Conservation (phyloP, 2,888 invertebrate species). For the Habroteleia sp. region DNA sequence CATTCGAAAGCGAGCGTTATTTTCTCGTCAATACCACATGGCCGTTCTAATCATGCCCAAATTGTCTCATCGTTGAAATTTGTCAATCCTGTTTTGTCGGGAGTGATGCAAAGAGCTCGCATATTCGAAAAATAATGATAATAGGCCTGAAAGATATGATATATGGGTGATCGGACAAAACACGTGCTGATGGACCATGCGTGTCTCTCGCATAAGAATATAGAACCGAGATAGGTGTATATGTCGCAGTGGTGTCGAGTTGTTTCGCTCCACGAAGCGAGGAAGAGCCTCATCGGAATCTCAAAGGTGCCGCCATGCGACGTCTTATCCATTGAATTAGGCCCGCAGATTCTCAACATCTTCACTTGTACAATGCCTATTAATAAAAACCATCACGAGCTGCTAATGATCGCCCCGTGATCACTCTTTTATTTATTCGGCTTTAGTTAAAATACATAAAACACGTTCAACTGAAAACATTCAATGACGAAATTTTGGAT, state of each 20-base stretch:
- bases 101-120: background rate
- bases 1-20: constrained; percentile 24
- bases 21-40: constrained; percentile 12
- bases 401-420: constrained; percentile 74
- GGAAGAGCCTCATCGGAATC: constrained; percentile 68
- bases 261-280: constrained; percentile 69
- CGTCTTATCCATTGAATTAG: constrained; percentile 73
- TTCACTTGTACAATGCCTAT: constrained; percentile 77
- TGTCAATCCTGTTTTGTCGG: constrained; percentile 4
- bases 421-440: constrained; percentile 48
- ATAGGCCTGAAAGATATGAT: constrained; percentile 14
- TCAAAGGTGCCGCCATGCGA: constrained; percentile 76
- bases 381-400: constrained; percentile 76
- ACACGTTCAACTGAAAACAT: too few species aligned
- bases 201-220: constrained; percentile 63
- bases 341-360: constrained; percentile 71
- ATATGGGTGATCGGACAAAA: constrained; percentile 46
- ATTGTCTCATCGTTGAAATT: constrained; percentile 11
- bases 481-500: too few species aligned
- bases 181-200: constrained; percentile 58
- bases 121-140: constrained; percentile 17
- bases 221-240: constrained; percentile 67
- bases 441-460: too few species aligned
- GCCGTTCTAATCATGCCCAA: constrained; percentile 16
- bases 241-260: constrained; percentile 68